Base-by-base conservation (phyloP, 1,140 invertebrate genomes). In the Papilio polytes region DNA sequence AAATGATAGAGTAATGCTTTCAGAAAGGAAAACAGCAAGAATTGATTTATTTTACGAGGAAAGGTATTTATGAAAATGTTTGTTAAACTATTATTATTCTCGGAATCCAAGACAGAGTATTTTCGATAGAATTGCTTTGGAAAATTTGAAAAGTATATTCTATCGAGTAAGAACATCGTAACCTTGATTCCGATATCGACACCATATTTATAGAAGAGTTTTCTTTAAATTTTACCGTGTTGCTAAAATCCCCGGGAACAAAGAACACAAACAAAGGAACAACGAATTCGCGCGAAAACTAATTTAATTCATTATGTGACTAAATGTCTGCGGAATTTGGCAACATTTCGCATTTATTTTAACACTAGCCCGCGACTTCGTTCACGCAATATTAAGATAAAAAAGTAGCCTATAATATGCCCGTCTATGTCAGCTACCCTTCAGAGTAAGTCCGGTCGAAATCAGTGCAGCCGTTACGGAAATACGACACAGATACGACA, bases 241-340 rank as follows among this genome's bases (percentile, higher is more conserved):
- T 66, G 12, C 22, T 13, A 31, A 66, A 66, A 31, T 31, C 22
- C 31, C 63, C 3, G 12, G 12, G 63, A 66, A 66, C 63, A 66
- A 66, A 66, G 63, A 26, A 12, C 63, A 31, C 63, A 22, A 31
- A 66, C 63, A 66, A 66, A 66, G 26, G 26, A 66, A 31, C 12
- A 31, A 66, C 63, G 63, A 66, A 66, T 66, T 66, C 63, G 13
- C 22, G 63, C 63, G 63, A 26, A 66, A 15, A 66, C 10, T 63
- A 26, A 63, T 63, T 31, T 2, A 66, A 66, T 66, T 66, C 63
- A 66, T 1, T 36, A 66, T 4, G 22, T 26, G 22, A 66, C 31
- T 66, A 66, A 66, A 66, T 66, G 63, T 66, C 63, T 66, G 63
- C 22, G 22, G 26, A 66, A 66, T 12, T 66, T 31, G 63, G 63